Evolutionary conservation across 1,140 invertebrate genomes (phyloP), one percentile per base, ranked within the genome.

Genomic region (Drosophila varians): DNA sequence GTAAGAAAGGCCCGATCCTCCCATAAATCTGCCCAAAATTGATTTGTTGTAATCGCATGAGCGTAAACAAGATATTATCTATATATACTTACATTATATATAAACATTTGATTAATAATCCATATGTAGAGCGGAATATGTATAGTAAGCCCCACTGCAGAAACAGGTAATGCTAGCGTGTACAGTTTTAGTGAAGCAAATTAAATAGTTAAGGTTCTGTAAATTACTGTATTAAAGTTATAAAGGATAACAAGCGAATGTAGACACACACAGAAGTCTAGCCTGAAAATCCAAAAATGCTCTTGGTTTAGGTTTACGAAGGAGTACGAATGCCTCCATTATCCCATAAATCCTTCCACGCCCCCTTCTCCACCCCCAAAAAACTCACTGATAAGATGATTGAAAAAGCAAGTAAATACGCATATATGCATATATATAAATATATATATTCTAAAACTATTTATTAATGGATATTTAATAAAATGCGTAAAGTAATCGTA

Each of bases 161-260:
- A 51, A 31, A 36, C 38, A 38, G 51, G 34, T 19, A 45, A 55
- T 46, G 47, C 40, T 31, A 74, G 58, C 66, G 31, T 74, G 71
- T 74, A 74, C 4, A 74, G 65, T 74, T 56, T 74, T 68, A 68
- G 47, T 40, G 36, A 66, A 56, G 57, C 43, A 51, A 42, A 46
- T 61, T 43, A 11, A 62, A 66, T 8, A 16, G 9, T 66, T 68
- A 77, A 82, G 78, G 38, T 45, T 64, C 64, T 86, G 73, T 87
- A 76, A 76, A 86, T 64, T 73, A 73, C 56, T 86, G 80, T 87
- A 86, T 86, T 86, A 87, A 86, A 86, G 73, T 77, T 82, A 69
- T 49, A 65, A 26, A 56, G 36, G 21, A 66, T 18, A 16, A 18
- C 14, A 51, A 16, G 14, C 12, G 12, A 53, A 40, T 14, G 28